These are phyloP conservation scores for Dipodomys merriami DNA, from an alignment of 2,113 vertebrate species.

Conservation along the genomic window DNA sequence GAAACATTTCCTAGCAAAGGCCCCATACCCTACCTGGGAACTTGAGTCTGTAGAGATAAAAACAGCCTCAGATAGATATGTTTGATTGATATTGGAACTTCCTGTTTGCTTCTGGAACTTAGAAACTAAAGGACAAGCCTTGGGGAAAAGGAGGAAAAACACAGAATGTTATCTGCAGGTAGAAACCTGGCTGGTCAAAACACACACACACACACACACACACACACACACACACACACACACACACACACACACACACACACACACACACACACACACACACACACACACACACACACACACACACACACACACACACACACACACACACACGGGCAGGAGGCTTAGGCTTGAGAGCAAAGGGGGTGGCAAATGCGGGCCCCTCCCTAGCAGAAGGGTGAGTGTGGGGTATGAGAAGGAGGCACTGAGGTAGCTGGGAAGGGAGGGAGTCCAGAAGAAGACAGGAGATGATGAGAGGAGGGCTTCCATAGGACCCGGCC, in stretches of 20 bases:
- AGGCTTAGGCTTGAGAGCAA: background rate
- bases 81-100: background rate
- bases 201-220: too few species aligned
- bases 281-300: too few species aligned
- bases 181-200: background rate
- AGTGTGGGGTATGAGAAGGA: background rate
- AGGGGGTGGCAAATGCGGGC: background rate
- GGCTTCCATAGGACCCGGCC: background rate
- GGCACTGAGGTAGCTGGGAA: background rate
- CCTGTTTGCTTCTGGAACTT: background rate
- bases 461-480: background rate
- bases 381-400: background rate
- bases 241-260: background rate
- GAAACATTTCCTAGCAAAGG: background rate
- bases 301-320: too few species aligned
- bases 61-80: background rate
- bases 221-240: too few species aligned
- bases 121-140: background rate
- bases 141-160: background rate
- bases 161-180: background rate
- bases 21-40: background rate
- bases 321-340: background rate
- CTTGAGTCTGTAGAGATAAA: background rate
- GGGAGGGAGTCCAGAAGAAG: background rate
- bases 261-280: too few species aligned